Percentiles rank a stretch among this genome's conserved stretches.
phyloP scores from a whole-genome alignment of 1,140 invertebrate genomes.

The Pachyrhynchus sulphureomaculatus region DNA sequence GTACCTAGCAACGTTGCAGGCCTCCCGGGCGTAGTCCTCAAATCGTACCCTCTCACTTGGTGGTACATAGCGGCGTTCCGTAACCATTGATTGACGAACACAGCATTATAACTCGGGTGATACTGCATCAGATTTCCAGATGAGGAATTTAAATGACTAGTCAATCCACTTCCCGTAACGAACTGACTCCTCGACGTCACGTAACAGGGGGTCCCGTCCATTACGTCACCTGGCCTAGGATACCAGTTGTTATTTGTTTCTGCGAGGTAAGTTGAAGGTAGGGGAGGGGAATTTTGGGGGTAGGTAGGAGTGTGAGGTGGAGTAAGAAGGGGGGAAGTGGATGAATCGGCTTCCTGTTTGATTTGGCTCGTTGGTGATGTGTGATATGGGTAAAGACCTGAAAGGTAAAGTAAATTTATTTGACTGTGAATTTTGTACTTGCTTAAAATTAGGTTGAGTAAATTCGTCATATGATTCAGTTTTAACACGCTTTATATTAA shows the following conservation, averaged over 20 bases:
- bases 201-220: conserved; percentile 28
- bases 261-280: conserved; percentile 44
- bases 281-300: conserved; percentile 49
- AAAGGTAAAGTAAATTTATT: neutral
- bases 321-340: conserved; percentile 63
- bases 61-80: conserved; percentile 67
- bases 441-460: too few species aligned
- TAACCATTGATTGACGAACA: conserved; percentile 71
- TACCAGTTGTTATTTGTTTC: conserved; percentile 48
- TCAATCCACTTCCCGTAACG: conserved; percentile 50
- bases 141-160: neutral
- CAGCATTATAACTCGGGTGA: conserved; percentile 53
- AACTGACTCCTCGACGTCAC: conserved; percentile 47
- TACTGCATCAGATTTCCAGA: conserved; percentile 47
- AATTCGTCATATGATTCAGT: too few species aligned
- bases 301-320: conserved; percentile 73
- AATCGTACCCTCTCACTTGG: conserved; percentile 53
- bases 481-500: neutral
- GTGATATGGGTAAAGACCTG: conserved; percentile 6
- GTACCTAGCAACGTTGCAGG: conserved; percentile 49
- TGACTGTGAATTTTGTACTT: too few species aligned
- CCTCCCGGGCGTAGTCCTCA: conserved; percentile 51
- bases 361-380: conserved; percentile 45
- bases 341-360: conserved; percentile 62
- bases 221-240: neutral